Base-by-base conservation (phyloP, 2,888 invertebrate genomes). In the Buathra laborator region DNA sequence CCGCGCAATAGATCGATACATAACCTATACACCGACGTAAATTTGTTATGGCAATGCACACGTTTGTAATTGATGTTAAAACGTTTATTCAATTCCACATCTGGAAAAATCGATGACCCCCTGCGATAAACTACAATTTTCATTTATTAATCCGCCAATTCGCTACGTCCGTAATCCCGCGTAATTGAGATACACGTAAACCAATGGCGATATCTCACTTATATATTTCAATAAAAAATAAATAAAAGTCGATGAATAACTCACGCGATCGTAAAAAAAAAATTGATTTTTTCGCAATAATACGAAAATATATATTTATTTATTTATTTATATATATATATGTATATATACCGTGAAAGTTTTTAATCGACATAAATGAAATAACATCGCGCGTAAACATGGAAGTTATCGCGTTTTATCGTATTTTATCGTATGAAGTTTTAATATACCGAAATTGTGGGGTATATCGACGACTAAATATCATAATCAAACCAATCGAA, bases 401-500 rank as follows among this genome's bases (percentile, higher is more conserved):
- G 10, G 10, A 2, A 19, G 7, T 2, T 56, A 12, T 56, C 4
- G 56, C 10, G 24, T 48, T 16, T 2, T 56, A 24, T 56, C 4
- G 56, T 24, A 10, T 48, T 56, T 19, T 19, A 19, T 53, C 53
- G 19, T 53, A 16, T 10, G 3, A 19, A 2, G 7, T 9, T 24
- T 9, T 10, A 19, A 56, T 56, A 10, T 56, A 56, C 16, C 56
- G 24, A 19, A 19, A 56, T 3, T 10, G 19, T 10, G 9, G 56
- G 4, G 19, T 4, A 12, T 10, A 10, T 19, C 7, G 24, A 56
- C 19, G 56, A 3, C 14, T 14, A 10, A 24, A n/a, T 24, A 19
- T 19, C 44, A 53, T 4, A 44, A 76, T 76, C n/a, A 56, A 76
- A 43, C 43, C 7, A 37, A 76, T 76, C 6, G 43, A 44, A n/a